Evolutionary conservation across 1,140 invertebrate species (phyloP).

Genomic region (Stegodyphus mimosarum): DNA sequence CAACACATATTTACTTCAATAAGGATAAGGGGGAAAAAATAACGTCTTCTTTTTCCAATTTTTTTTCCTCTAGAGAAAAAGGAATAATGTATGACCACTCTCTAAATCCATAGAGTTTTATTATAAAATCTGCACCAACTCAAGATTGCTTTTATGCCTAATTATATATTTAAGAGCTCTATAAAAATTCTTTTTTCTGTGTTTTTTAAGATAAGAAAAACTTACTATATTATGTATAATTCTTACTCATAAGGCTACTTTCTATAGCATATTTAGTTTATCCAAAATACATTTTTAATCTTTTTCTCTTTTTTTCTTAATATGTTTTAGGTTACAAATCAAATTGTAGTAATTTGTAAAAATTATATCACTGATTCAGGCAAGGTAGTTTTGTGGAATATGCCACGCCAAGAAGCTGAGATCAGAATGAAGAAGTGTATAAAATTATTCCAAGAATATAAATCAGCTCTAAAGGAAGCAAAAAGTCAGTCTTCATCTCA

Average conservation of each 20-base stretch:
- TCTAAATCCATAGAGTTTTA: too few species aligned
- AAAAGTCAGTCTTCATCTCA: constrained; percentile 69
- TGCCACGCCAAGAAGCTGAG: constrained; percentile 78
- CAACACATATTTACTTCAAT: too few species aligned
- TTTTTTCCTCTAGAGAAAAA: too few species aligned
- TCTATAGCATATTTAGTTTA: too few species aligned
- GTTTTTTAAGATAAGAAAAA: not conserved
- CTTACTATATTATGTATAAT: not conserved
- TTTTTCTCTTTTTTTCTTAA: too few species aligned
- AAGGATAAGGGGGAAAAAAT: too few species aligned
- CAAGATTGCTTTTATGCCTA: not conserved
- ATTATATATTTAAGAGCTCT: not conserved
- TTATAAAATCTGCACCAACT: too few species aligned
- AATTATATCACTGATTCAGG: constrained; percentile 88
- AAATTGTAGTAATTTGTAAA: constrained; percentile 96
- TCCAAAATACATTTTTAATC: too few species aligned
- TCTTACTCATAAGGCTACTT: too few species aligned
- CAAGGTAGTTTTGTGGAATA: constrained; percentile 89
- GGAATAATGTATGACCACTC: too few species aligned
- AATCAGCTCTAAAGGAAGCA: constrained; percentile 67
- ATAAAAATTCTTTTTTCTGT: not conserved
- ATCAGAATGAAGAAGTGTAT: constrained; percentile 88
- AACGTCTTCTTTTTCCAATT: too few species aligned
- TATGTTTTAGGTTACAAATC: constrained; percentile 86
- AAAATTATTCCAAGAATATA: constrained; percentile 82